A percentile compares a stretch with the other conserved stretches of the same genome.
These are phyloP conservation scores for Protosalanx chinensis DNA, from an alignment of 2,797 vertebrate species.

Conservation along the genomic window DNA sequence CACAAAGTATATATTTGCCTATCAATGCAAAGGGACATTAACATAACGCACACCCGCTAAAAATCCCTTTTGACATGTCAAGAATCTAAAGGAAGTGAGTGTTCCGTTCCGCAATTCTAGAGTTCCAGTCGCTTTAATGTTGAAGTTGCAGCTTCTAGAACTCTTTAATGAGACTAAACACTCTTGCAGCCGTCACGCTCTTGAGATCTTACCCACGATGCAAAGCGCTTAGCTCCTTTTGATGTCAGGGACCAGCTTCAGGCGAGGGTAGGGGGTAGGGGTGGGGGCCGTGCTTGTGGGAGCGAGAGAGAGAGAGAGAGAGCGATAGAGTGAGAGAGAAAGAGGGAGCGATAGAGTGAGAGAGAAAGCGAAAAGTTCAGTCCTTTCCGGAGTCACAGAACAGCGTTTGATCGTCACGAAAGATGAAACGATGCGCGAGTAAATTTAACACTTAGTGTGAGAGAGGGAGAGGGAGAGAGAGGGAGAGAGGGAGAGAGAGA, in stretches of 20 bases:
- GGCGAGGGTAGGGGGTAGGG: conserved; percentile 61
- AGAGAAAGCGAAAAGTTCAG: not conserved
- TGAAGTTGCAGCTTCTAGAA: conserved; percentile 60
- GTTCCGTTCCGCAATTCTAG: not conserved
- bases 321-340: conserved; percentile 30
- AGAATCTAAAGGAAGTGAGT: not conserved
- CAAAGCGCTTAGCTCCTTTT: conserved; percentile 74
- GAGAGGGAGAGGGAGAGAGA: conserved; percentile 39
- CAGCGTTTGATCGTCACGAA: conserved; percentile 67
- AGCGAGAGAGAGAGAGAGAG: conserved; percentile 23
- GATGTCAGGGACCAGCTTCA: conserved; percentile 68
- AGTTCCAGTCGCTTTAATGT: conserved; percentile 56
- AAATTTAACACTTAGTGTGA: conserved; percentile 72
- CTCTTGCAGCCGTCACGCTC: conserved; percentile 68
- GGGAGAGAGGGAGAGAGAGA: conserved; percentile 58
- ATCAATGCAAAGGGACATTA: not conserved
- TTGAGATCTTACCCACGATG: conserved; percentile 74
- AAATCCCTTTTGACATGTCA: not conserved
- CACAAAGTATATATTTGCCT: not conserved
- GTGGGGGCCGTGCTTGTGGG: conserved; percentile 45
- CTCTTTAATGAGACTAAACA: conserved; percentile 75
- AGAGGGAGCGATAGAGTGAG: conserved; percentile 35
- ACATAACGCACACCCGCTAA: not conserved
- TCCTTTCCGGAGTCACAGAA: conserved; percentile 65
- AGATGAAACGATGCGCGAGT: conserved; percentile 68